phyloP scores from a whole-genome alignment of 2,888 invertebrate species.

The Drosophila maculinotata region DNA sequence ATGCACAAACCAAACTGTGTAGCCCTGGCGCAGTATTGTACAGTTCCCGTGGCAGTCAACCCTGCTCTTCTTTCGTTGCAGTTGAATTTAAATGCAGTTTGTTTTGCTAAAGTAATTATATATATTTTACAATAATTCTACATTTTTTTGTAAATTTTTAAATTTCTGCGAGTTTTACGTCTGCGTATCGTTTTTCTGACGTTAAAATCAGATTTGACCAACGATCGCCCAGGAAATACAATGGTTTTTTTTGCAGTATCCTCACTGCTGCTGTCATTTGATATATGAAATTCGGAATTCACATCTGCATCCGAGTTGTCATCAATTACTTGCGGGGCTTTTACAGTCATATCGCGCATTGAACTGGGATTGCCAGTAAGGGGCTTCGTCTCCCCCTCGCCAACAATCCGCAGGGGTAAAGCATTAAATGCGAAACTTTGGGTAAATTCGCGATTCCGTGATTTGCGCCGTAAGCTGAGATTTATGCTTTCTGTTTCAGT shows the following conservation, averaged over 20 bases:
- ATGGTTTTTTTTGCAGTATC: conserved; percentile 28
- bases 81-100: conserved; percentile 52
- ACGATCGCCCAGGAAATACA: conserved; percentile 38
- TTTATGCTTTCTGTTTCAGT: conserved; percentile 46
- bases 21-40: conserved; percentile 57
- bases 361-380: conserved; percentile 26
- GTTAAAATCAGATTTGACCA: conserved; percentile 43
- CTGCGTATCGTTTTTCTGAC: conserved; percentile 39
- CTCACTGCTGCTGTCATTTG: conserved; percentile 64
- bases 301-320: conserved; percentile 54
- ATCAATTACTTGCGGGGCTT: conserved; percentile 47
- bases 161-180: conserved; percentile 36
- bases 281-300: conserved; percentile 63
- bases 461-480: conserved; percentile 45
- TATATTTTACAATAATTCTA: conserved; percentile 15
- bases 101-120: conserved; percentile 9
- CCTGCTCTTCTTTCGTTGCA: conserved; percentile 40
- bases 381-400: conserved; percentile 9
- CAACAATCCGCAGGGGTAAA: conserved; percentile 50
- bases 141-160: conserved; percentile 28
- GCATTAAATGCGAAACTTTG: conserved; percentile 49
- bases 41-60: conserved; percentile 19
- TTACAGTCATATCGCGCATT: conserved; percentile 53
- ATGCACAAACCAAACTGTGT: conserved; percentile 72
- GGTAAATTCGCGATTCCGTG: conserved; percentile 27